These are phyloP conservation scores for Acanthurus tractus DNA, from an alignment of 2,797 vertebrate genomes.

Conservation along the genomic window DNA sequence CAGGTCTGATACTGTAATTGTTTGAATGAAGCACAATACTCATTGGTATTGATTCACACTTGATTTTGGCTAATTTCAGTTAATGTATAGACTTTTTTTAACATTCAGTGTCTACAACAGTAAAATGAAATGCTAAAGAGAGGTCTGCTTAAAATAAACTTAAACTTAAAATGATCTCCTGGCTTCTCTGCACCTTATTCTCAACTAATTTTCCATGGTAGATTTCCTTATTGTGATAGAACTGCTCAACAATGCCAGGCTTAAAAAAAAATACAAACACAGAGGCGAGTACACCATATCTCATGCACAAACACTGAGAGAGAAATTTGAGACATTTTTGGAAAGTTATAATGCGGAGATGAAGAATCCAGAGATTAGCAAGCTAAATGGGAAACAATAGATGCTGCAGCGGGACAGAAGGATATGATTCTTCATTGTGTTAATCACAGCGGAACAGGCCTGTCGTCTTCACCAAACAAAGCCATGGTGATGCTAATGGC, in stretches of 20 bases:
- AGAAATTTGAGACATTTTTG: slow-evolving; percentile 76
- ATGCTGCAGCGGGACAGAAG: slow-evolving; percentile 69
- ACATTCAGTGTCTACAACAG: slow-evolving; percentile 57
- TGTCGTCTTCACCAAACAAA: slow-evolving; percentile 82
- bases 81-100: slow-evolving; percentile 41
- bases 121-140: slow-evolving; percentile 61
- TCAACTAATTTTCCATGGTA: slow-evolving; percentile 79
- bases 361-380: slow-evolving; percentile 76
- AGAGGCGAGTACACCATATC: slow-evolving; percentile 46
- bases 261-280: slow-evolving; percentile 66
- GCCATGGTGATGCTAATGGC: slow-evolving; percentile 86
- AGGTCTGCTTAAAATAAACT: slow-evolving; percentile 31
- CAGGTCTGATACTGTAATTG: slow-evolving; percentile 21
- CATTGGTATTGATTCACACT: slow-evolving; percentile 38
- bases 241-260: slow-evolving; percentile 63
- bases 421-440: slow-evolving; percentile 81
- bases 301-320: slow-evolving; percentile 56
- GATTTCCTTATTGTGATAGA: slow-evolving; percentile 81
- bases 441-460: slow-evolving; percentile 82
- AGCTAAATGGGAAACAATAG: slow-evolving; percentile 79
- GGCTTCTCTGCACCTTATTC: slow-evolving; percentile 73
- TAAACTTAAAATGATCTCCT: slow-evolving; percentile 63
- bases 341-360: slow-evolving; percentile 65
- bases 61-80: slow-evolving; percentile 30
- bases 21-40: slow-evolving; percentile 47